Conservation (phyloP, 2,113 vertebrate species). For the Lepus americanus region DNA sequence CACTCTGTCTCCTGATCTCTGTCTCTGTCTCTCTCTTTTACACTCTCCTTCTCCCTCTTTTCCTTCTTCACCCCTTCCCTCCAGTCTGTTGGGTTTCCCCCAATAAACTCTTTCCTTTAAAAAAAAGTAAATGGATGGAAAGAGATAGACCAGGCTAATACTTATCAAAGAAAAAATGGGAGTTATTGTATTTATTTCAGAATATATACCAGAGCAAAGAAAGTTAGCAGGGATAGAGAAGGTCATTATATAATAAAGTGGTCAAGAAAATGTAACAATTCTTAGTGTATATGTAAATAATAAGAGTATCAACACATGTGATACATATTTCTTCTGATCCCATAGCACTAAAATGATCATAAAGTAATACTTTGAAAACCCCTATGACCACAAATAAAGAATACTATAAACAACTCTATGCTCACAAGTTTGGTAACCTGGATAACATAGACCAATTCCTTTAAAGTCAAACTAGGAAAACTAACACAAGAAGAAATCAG, state of each 20-base stretch:
- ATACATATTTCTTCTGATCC: neutral
- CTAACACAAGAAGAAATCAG: neutral
- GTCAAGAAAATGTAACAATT: too few species aligned
- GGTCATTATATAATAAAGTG: neutral
- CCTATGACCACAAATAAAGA: too few species aligned
- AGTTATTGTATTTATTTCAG: neutral
- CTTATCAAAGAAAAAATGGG: neutral
- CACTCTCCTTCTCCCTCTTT: too few species aligned
- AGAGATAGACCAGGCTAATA: neutral
- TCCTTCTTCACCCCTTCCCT: too few species aligned
- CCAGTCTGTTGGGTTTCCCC: too few species aligned
- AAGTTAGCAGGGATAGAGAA: neutral
- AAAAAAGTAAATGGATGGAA: neutral
- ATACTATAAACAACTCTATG: too few species aligned
- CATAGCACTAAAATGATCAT: neutral
- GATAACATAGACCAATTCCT: neutral
- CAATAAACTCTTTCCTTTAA: too few species aligned
- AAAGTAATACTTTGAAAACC: too few species aligned
- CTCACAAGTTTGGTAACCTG: too few species aligned
- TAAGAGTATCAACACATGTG: neutral
- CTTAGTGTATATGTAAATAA: neutral
- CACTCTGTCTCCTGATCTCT: too few species aligned
- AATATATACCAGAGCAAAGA: neutral
- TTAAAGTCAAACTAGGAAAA: neutral
- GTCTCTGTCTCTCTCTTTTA: too few species aligned